Evolutionary conservation across 2,888 invertebrate species (phyloP).

Genomic region (Plagiodera versicolora): DNA sequence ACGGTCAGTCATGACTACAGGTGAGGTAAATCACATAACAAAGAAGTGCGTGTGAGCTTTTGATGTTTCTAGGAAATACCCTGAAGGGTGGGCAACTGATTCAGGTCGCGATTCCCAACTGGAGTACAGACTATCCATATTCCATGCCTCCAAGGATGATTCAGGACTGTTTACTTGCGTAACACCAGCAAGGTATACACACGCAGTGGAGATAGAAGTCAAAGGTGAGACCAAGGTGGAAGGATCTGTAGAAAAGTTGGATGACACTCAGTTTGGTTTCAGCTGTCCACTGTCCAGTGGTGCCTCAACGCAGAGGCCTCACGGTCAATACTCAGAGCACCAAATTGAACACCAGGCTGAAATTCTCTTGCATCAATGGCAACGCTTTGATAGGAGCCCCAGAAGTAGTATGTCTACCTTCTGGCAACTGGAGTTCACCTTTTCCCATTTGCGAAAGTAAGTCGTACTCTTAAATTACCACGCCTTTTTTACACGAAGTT

Average conservation of each 20-base stretch:
- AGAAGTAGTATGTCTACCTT: slow-evolving; percentile 75
- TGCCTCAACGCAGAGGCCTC: slow-evolving; percentile 73
- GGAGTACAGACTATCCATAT: slow-evolving; percentile 80
- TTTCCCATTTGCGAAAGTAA: slow-evolving; percentile 81
- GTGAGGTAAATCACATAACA: slow-evolving; percentile 36
- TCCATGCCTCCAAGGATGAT: slow-evolving; percentile 80
- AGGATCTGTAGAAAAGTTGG: too few species aligned
- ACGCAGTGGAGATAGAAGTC: slow-evolving; percentile 79
- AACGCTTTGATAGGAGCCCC: slow-evolving; percentile 78
- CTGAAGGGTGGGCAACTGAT: slow-evolving; percentile 83
- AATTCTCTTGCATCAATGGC: slow-evolving; percentile 77
- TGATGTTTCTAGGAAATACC: slow-evolving; percentile 62
- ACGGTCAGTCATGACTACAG: slow-evolving; percentile 70
- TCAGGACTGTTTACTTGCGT: slow-evolving; percentile 83
- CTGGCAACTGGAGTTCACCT: slow-evolving; percentile 84
- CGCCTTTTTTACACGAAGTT: too few species aligned
- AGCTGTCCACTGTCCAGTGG: slow-evolving; percentile 78
- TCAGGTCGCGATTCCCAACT: slow-evolving; percentile 76
- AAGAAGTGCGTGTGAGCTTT: background rate
- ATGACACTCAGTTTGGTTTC: too few species aligned
- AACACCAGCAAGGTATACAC: slow-evolving; percentile 80
- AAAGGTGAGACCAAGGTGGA: too few species aligned
- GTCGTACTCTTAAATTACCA: slow-evolving; percentile 46
- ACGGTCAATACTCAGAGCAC: slow-evolving; percentile 73
- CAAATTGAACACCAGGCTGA: slow-evolving; percentile 72